Percentiles rank a stretch among this genome's conserved stretches.
Conservation (phyloP, 2,888 invertebrate species). For the Brenthis daphne region DNA sequence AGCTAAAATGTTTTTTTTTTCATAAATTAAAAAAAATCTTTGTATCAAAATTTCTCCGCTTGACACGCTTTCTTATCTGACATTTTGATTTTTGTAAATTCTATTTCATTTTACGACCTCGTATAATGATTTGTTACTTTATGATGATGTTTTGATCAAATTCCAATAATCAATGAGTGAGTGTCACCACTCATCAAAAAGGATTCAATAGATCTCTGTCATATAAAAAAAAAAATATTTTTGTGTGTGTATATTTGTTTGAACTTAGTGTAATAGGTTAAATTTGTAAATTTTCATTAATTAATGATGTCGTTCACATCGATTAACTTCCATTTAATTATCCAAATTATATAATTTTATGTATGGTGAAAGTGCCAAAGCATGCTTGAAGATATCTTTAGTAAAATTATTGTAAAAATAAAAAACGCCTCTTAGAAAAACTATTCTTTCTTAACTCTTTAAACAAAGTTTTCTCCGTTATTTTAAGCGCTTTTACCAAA, state of each 20-base stretch:
- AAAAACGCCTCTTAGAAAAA: constrained; percentile 25
- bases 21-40: constrained; percentile 11
- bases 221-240: constrained; percentile 46
- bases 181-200: constrained; percentile 35
- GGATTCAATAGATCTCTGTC: constrained; percentile 60
- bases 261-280: constrained; percentile 70
- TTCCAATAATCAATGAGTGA: constrained; percentile 37
- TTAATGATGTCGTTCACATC: constrained; percentile 28
- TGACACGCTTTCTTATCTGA: constrained; percentile 10
- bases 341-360: constrained; percentile 48
- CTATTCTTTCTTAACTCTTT: constrained; percentile 11
- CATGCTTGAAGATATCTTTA: constrained; percentile 47
- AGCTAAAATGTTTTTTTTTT: constrained; percentile 27
- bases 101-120: neutral
- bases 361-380: constrained; percentile 71
- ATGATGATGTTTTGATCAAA: constrained; percentile 3
- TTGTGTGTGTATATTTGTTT: constrained; percentile 79
- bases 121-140: constrained; percentile 1
- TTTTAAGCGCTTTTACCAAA: constrained; percentile 75
- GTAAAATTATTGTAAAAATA: constrained; percentile 25
- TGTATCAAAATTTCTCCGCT: constrained; percentile 1
- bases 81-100: constrained; percentile 11
- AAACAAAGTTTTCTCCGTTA: constrained; percentile 38
- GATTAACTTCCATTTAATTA: constrained; percentile 42
- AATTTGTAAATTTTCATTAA: constrained; percentile 67